Base-by-base conservation (phyloP, 1,140 invertebrate species). In the Meloidogyne floridensis region DNA sequence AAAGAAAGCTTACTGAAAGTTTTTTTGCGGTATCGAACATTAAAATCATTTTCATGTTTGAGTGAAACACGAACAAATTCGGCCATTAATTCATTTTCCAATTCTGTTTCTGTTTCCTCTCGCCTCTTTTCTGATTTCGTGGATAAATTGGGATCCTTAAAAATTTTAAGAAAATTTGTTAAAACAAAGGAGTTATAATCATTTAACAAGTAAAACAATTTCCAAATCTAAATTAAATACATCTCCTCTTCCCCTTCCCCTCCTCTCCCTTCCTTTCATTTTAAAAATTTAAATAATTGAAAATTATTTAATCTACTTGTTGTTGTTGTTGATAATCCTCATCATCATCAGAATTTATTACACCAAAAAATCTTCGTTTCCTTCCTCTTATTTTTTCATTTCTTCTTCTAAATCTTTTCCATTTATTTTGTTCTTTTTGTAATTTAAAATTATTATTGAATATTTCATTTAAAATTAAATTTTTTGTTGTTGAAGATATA, bases 31-130 rank as follows among this genome's bases (percentile, higher is more conserved):
- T 71, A 79, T 51, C 65, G 65, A 79, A 71, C 43, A 15, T 69
- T 47, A 47, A 59, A 42, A 42, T 42, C 20, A n/a, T 59, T 18
- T 15, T 79, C 77, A 8, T 79, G 59, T 18, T 32, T 72, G 20
- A 20, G 20, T 15, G 77, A 79, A 18, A 79, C 65, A 71, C 77
- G 77, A 43, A 79, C 77, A 70, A 79, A 79, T 70, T 79, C 65
- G 2, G 77, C 77, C 18, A 53, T 54, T 51, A 79, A 70, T 70
- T 79, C 77, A 51, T 79, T 72, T 51, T 79, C 77, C 11, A 79
- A 70, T 51, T 65, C 8, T 79, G 65, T 18, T 72, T 79, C 77
- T 8, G 69, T 51, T 72, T 79, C 77, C 7, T 79, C 77, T 10
- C 77, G 77, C 8, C 43, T 79, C 65, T 74, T 20, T 47, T 47